These are phyloP conservation scores for Eupithecia subumbrata DNA, from an alignment of 2,888 invertebrate genomes.

Conservation along the genomic window DNA sequence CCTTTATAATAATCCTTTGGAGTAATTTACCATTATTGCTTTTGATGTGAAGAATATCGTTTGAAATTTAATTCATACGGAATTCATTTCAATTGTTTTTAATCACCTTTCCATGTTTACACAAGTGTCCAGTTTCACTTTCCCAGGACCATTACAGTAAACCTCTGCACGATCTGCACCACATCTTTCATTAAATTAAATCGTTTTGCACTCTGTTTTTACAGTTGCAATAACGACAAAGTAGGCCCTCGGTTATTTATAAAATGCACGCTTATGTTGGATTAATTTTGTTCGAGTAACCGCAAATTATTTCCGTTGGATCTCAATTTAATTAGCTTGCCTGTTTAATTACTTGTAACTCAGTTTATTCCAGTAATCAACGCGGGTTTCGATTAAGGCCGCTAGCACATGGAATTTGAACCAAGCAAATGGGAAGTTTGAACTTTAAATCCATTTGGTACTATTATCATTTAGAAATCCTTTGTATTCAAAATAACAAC, in stretches of 20 bases:
- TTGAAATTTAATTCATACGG: neutral
- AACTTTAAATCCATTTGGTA: neutral
- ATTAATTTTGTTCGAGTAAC: conserved; percentile 56
- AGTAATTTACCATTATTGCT: no score
- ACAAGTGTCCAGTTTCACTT: conserved; percentile 2
- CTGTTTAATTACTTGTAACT: conserved; percentile 59
- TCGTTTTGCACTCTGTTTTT: conserved; percentile 22
- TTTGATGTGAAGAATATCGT: no score
- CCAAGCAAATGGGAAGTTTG: neutral
- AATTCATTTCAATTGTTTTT: neutral
- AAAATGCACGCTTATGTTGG: conserved; percentile 35
- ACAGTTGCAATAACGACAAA: conserved; percentile 40
- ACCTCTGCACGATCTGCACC: neutral
- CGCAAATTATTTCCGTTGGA: conserved; percentile 58
- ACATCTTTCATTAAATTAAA: conserved; percentile 27
- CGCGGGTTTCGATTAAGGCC: conserved; percentile 41
- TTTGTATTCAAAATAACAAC: neutral
- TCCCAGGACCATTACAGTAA: neutral
- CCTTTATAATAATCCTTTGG: no score
- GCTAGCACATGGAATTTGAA: conserved; percentile 16
- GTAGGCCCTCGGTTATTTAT: conserved; percentile 35
- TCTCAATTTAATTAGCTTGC: conserved; percentile 62
- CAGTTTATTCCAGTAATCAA: conserved; percentile 57
- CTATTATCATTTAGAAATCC: neutral
- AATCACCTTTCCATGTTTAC: conserved; percentile 15